Base-by-base conservation (phyloP, 2,888 invertebrate species). In the Operophtera brumata region DNA sequence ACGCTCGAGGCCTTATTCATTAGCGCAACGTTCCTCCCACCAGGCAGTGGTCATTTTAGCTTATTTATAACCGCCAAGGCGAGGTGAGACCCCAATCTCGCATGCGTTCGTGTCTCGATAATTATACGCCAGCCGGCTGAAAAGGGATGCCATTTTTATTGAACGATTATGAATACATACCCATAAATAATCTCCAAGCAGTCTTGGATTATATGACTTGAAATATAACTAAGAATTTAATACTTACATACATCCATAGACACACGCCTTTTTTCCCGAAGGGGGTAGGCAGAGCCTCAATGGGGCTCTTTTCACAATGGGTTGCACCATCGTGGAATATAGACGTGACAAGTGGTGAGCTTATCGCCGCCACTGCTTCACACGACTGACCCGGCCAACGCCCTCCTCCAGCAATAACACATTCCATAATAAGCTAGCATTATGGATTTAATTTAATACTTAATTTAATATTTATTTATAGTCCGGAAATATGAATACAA, bases 1-100 rank as follows among this genome's bases (percentile, higher is more conserved):
- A 52, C 41, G 60, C 62, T 61, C 55, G 47, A 45, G 62, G 61
- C 61, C 78, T 84, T 86, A 84, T 86, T 86, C 89, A 89, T 89
- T 90, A 89, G 84, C 74, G 79, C 73, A 59, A 66, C 71, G 83
- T 78, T 83, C 87, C 88, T 84, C 86, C 88, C 89, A 87, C 86
- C 74, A 75, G n/a, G 71, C 77, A 71, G 71, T 71, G 78, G 75
- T 86, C 81, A 86, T 88, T 86, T 90, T 87, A 77, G 77, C 87
- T 90, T 90, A 89, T 89, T 88, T 88, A 88, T 82, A 82, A 78
- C 77, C 78, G 80, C 74, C 77, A 80, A 74, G 77, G 63, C 79
- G 86, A 88, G 88, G 88, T 88, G 88, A 88, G 86, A 89, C 89
- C 87, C 90, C 86, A 89, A 90, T 90, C 89, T 90, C 80, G 90